These are phyloP conservation scores for Oncopeltus fasciatus DNA, from an alignment of 1,140 invertebrate genomes.

Conservation along the genomic window DNA sequence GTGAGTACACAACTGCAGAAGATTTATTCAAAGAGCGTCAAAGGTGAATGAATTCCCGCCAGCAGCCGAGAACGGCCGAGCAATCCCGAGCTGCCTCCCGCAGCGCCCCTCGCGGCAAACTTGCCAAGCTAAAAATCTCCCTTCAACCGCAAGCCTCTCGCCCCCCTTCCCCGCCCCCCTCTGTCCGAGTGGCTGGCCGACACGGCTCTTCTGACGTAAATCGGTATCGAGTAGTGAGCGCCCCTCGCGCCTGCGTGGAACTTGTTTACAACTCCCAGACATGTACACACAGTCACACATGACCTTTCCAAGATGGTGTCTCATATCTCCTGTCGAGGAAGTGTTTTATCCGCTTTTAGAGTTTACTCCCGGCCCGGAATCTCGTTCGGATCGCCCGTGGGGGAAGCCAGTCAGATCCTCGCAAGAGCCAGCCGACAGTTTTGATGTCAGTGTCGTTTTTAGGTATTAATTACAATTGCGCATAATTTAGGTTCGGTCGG, in stretches of 20 bases:
- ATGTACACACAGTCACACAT: conserved; percentile 26
- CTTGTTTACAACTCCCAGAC: conserved; percentile 32
- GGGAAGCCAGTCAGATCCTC: neutral
- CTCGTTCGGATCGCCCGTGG: neutral
- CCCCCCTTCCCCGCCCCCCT: too few relatives aligned
- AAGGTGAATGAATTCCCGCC: too few relatives aligned
- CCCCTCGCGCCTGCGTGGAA: conserved; percentile 31
- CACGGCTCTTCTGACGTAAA: too few relatives aligned
- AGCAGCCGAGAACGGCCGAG: too few relatives aligned
- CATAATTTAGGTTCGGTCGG: conserved; percentile 18
- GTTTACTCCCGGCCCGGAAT: neutral
- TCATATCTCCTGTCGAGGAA: conserved; percentile 21
- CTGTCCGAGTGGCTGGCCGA: too few relatives aligned
- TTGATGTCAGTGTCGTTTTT: conserved; percentile 19
- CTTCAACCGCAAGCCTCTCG: too few relatives aligned
- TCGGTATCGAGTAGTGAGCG: conserved; percentile 27
- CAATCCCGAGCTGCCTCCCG: too few relatives aligned
- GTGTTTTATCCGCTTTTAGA: neutral
- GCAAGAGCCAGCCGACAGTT: conserved; percentile 14
- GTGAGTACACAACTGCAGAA: too few relatives aligned
- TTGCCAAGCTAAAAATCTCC: too few relatives aligned
- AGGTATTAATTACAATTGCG: conserved; percentile 18
- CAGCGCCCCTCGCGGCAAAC: too few relatives aligned
- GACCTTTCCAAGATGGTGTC: conserved; percentile 28
- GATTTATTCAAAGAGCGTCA: too few relatives aligned